phyloP scores from a whole-genome alignment of 2,888 invertebrate genomes.

The Lasiommata megera region DNA sequence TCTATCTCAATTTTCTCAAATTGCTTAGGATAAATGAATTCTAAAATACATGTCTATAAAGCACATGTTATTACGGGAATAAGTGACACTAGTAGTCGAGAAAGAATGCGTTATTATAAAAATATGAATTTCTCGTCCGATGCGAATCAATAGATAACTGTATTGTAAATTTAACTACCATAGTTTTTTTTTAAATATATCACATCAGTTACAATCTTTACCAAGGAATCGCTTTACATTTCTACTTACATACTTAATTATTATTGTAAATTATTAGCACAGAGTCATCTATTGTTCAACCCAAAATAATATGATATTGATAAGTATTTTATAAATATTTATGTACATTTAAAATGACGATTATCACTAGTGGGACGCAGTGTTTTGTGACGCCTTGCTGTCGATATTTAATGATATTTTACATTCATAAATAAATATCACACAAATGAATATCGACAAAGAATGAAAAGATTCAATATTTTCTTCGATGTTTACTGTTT shows the following conservation, averaged over 20 bases:
- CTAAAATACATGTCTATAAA: background rate
- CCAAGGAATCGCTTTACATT: conserved; percentile 74
- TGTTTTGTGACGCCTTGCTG: conserved; percentile 30
- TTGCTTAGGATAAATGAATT: conserved; percentile 4
- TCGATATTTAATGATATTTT: background rate
- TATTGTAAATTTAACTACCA: conserved; percentile 42
- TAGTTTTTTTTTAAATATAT: conserved; percentile 45
- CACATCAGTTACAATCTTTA: conserved; percentile 60
- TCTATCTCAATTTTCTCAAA: conserved; percentile 7
- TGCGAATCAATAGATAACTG: conserved; percentile 48
- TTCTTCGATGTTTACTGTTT: too few relatives aligned
- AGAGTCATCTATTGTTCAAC: conserved; percentile 51
- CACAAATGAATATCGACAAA: background rate
- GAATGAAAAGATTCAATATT: too few relatives aligned
- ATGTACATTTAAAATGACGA: conserved; percentile 55
- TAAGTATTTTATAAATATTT: conserved; percentile 54
- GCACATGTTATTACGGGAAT: background rate
- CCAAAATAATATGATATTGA: conserved; percentile 45
- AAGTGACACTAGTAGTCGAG: background rate
- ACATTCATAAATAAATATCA: background rate
- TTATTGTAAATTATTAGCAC: conserved; percentile 53
- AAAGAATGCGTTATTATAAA: background rate
- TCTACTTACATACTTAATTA: conserved; percentile 46
- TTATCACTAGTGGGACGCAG: conserved; percentile 49
- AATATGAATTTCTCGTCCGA: conserved; percentile 7